phyloP scores from a whole-genome alignment of 2,797 vertebrate genomes.

The Margarornis squamiger region DNA sequence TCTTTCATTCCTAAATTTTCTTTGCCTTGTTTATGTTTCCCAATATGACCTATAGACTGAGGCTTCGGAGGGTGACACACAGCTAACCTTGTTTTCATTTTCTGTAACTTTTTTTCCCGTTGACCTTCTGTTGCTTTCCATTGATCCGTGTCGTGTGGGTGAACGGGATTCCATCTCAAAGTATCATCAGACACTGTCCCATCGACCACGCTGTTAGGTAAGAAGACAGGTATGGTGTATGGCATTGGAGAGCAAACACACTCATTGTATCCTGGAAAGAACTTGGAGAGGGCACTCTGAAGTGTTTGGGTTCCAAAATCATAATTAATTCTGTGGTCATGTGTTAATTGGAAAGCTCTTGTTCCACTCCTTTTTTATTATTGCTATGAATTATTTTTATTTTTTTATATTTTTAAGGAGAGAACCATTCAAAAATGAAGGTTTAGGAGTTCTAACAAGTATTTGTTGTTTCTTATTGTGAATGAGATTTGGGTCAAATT shows the following conservation, averaged over 20 bases:
- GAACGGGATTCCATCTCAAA: constrained; percentile 67
- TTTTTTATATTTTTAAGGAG: neutral
- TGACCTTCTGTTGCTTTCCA: constrained; percentile 64
- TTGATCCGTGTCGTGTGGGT: constrained; percentile 43
- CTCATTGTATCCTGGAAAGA: neutral
- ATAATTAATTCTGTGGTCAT: neutral
- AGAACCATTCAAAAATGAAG: neutral
- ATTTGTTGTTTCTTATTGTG: neutral
- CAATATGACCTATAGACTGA: neutral
- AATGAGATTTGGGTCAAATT: neutral
- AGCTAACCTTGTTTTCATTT: constrained; percentile 56
- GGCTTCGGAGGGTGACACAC: neutral
- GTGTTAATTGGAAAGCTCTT: neutral
- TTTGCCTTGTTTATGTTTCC: constrained; percentile 14
- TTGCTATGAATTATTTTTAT: neutral
- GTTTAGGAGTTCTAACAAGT: neutral
- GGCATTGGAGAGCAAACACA: neutral
- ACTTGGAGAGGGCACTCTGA: neutral
- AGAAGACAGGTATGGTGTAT: constrained; percentile 52
- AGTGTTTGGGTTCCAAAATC: neutral
- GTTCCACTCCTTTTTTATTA: neutral
- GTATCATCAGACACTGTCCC: constrained; percentile 87
- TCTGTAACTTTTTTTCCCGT: constrained; percentile 26
- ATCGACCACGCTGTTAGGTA: constrained; percentile 84
- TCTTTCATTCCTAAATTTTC: constrained; percentile 50